phyloP scores from a whole-genome alignment of 2,888 invertebrate species.

The Apoderus coryli region DNA sequence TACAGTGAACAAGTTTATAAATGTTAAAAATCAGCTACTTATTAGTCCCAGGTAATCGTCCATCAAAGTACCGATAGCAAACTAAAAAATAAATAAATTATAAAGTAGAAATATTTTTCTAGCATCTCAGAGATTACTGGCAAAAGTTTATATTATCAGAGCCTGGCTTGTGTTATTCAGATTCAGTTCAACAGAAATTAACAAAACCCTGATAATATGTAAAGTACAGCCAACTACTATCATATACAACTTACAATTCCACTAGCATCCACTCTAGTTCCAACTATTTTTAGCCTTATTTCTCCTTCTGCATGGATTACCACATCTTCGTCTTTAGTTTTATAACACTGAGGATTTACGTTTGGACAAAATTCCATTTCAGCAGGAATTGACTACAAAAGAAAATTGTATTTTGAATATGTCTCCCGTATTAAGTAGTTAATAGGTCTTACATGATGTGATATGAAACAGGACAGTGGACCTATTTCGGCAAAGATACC shows the following conservation, averaged over 20 bases:
- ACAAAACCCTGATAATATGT: too few relatives aligned
- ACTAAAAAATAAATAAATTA: conserved; percentile 46
- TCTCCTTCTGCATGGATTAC: conserved; percentile 96
- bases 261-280: conserved; percentile 94
- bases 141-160: too few relatives aligned
- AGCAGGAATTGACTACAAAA: conserved; percentile 80
- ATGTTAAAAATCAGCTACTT: conserved; percentile 24
- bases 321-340: conserved; percentile 95
- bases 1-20: too few relatives aligned
- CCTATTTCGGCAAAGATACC: conserved; percentile 99
- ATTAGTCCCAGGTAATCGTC: conserved; percentile 90
- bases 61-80: conserved; percentile 98
- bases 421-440: conserved; percentile 2
- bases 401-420: not conserved
- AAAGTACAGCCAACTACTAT: too few relatives aligned
- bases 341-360: conserved; percentile 94
- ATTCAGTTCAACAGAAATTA: conserved; percentile 3
- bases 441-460: conserved; percentile 81
- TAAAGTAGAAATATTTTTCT: too few relatives aligned
- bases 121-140: too few relatives aligned
- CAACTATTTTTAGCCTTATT: conserved; percentile 94
- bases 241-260: conserved; percentile 72
- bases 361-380: conserved; percentile 99
- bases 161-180: too few relatives aligned
- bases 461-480: conserved; percentile 96